phyloP scores from a whole-genome alignment of 1,140 invertebrate species.

The Sarcophaga peregrina region DNA sequence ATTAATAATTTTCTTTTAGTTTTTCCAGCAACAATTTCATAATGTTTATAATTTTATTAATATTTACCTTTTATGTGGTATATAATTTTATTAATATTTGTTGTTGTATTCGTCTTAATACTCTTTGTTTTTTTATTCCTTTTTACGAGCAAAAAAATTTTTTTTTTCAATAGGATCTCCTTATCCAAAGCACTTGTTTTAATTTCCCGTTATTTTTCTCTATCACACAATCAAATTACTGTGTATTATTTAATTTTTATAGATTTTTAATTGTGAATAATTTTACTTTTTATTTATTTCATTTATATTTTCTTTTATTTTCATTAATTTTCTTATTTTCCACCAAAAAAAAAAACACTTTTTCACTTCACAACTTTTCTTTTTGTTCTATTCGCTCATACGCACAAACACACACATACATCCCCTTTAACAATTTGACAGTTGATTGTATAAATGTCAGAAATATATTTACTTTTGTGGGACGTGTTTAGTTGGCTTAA shows the following conservation, averaged over 20 bases:
- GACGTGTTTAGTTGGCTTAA: constrained; percentile 2
- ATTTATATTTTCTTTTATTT: not conserved
- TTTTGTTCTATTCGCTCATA: constrained; percentile 2
- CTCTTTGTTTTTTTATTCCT: constrained; percentile 9
- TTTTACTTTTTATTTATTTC: not conserved
- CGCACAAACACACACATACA: constrained; percentile 22
- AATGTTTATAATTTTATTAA: not conserved
- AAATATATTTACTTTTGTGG: not conserved
- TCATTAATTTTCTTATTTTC: not conserved
- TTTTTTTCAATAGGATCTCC: not conserved
- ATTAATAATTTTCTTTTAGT: not conserved
- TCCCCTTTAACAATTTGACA: not conserved
- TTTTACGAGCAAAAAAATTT: not conserved
- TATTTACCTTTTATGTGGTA: not conserved
- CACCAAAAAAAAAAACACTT: not conserved
- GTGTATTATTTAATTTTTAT: too few relatives aligned
- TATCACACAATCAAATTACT: too few relatives aligned
- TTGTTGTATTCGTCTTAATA: not conserved
- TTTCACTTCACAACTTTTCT: not conserved
- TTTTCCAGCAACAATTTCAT: not conserved
- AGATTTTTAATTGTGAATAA: too few relatives aligned
- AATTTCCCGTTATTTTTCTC: too few relatives aligned
- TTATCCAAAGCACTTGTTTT: not conserved
- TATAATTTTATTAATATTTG: not conserved
- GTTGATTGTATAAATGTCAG: not conserved